Percentiles rank a stretch among this genome's conserved stretches.
phyloP scores from a whole-genome alignment of 2,888 invertebrate genomes.

The Argyresthia albistria region DNA sequence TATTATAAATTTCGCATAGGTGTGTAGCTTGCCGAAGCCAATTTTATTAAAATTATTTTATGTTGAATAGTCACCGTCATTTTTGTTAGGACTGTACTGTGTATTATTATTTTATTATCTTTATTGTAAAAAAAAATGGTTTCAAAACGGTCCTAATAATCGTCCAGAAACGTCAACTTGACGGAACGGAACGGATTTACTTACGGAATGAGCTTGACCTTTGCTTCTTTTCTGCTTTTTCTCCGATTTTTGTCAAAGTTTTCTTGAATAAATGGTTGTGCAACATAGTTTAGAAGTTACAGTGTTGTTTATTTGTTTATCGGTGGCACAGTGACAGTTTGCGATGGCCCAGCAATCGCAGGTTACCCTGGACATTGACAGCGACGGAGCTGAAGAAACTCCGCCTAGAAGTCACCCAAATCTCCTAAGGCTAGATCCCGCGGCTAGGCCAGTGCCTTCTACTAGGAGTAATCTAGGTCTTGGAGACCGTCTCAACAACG shows the following conservation, averaged over 20 bases:
- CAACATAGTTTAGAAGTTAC: conserved; percentile 7
- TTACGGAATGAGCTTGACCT: conserved; percentile 18
- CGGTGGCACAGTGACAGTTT: not conserved
- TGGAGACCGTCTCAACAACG: conserved; percentile 55
- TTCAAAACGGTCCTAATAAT: too few species aligned
- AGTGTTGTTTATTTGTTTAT: conserved; percentile 11
- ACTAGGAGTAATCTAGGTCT: conserved; percentile 49
- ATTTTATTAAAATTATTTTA: too few species aligned
- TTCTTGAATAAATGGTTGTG: conserved; percentile 24
- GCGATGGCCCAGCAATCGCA: conserved; percentile 55
- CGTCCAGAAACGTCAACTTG: not conserved
- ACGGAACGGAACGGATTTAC: conserved; percentile 6
- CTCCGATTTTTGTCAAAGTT: conserved; percentile 18
- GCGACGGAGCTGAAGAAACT: conserved; percentile 36
- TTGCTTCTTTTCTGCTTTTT: too few species aligned
- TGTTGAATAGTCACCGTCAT: too few species aligned
- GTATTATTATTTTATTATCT: too few species aligned
- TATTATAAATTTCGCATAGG: too few species aligned
- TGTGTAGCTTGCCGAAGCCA: too few species aligned
- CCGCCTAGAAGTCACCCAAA: conserved; percentile 29
- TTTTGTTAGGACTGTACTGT: too few species aligned
- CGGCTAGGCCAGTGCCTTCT: conserved; percentile 33
- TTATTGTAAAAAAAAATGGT: too few species aligned
- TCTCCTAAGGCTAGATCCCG: conserved; percentile 42
- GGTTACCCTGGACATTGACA: conserved; percentile 55